Evolutionary conservation across 2,888 invertebrate genomes (phyloP).

Genomic region (Zaprionus lineosus): DNA sequence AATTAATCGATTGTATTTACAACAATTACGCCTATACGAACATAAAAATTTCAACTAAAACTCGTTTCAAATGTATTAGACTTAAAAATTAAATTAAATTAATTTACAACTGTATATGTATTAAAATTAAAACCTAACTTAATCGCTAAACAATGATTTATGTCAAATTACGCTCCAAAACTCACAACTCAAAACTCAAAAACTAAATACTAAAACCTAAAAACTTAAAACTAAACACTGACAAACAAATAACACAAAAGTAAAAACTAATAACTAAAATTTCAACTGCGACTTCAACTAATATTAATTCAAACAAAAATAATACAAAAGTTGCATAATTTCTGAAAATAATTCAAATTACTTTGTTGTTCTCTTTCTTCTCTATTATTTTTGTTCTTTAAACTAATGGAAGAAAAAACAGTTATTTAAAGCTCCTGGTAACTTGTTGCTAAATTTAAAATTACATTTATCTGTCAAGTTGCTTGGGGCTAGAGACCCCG

Average conservation of each 20-base stretch:
- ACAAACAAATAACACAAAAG: constrained; percentile 39
- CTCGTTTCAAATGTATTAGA: constrained; percentile 62
- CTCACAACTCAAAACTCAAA: too few relatives aligned
- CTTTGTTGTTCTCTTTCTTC: constrained; percentile 29
- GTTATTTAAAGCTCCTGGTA: constrained; percentile 4
- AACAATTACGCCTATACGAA: constrained; percentile 57
- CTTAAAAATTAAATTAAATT: constrained; percentile 58
- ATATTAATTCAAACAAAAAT: constrained; percentile 61
- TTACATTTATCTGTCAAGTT: constrained; percentile 52
- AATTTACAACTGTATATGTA: constrained; percentile 75
- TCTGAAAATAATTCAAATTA: constrained; percentile 58
- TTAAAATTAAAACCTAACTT: constrained; percentile 64
- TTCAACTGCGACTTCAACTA: too few relatives aligned
- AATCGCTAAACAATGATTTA: constrained; percentile 50
- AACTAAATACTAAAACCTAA: too few relatives aligned
- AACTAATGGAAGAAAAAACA: constrained; percentile 33
- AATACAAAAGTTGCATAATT: constrained; percentile 71
- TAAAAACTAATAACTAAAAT: constrained; percentile 48
- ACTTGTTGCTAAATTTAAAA: constrained; percentile 44
- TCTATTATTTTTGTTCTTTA: too few relatives aligned
- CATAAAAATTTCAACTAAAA: constrained; percentile 40
- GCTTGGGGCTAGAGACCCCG: constrained; percentile 18
- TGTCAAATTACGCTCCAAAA: constrained; percentile 55
- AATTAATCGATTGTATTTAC: constrained; percentile 73
- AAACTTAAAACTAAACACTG: constrained; percentile 43